Conservation (phyloP, 2,113 vertebrate genomes). For the Salminus brasiliensis region DNA sequence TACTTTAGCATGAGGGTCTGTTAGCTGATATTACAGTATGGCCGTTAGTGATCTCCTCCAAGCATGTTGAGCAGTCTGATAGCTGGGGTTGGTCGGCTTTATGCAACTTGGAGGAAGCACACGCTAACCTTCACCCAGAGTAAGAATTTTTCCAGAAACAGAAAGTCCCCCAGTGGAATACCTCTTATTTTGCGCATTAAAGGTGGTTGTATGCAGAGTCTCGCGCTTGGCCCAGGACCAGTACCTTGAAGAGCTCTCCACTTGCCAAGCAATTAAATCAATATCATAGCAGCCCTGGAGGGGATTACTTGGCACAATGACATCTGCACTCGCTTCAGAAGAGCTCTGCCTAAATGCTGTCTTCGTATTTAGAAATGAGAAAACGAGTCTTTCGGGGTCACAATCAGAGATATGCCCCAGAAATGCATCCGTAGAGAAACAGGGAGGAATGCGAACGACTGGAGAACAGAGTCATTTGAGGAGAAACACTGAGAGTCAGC, state of each 20-base stretch:
- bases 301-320: background rate
- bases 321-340: background rate
- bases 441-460: background rate
- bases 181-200: background rate
- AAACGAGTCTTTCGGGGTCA: background rate
- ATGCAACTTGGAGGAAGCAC: too few relatives aligned
- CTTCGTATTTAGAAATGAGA: background rate
- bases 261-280: slow-evolving; percentile 2
- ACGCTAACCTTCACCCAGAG: too few relatives aligned
- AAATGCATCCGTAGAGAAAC: background rate
- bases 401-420: background rate
- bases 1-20: too few relatives aligned
- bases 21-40: too few relatives aligned
- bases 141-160: too few relatives aligned
- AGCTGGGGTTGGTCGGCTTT: too few relatives aligned
- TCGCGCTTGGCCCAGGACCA: background rate
- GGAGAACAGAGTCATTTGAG: background rate
- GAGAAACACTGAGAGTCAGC: too few relatives aligned
- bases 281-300: background rate
- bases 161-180: background rate
- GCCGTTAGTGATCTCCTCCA: too few relatives aligned
- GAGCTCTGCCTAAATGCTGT: background rate
- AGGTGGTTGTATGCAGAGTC: background rate
- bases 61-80: too few relatives aligned
- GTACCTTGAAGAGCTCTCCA: background rate